Evolutionary conservation across 2,888 invertebrate genomes (phyloP).

Genomic region (Drosophila mimetica): DNA sequence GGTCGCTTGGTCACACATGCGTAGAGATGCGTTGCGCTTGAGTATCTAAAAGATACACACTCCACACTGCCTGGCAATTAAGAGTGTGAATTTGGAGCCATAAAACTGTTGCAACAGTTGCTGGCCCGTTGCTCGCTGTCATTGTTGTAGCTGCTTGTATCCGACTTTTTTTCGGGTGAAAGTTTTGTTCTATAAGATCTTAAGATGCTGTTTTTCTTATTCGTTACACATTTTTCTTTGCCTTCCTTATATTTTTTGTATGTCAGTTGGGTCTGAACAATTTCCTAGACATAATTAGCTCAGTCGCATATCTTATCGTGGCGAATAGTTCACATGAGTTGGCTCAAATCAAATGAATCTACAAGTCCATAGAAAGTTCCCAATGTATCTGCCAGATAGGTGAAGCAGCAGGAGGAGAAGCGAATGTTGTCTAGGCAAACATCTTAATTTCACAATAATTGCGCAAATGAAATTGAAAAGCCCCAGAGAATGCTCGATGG

Average conservation of each 20-base stretch:
- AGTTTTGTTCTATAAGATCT: slow-evolving; percentile 69
- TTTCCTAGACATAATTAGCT: slow-evolving; percentile 71
- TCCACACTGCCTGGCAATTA: slow-evolving; percentile 64
- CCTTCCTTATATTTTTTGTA: slow-evolving; percentile 43
- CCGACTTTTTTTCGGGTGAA: slow-evolving; percentile 70
- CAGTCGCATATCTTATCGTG: slow-evolving; percentile 71
- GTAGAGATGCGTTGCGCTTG: slow-evolving; percentile 59
- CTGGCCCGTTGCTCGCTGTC: slow-evolving; percentile 41
- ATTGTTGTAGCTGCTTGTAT: slow-evolving; percentile 35
- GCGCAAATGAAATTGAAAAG: slow-evolving; percentile 65
- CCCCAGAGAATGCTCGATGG: slow-evolving; percentile 33
- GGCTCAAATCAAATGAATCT: slow-evolving; percentile 32
- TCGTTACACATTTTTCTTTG: slow-evolving; percentile 69
- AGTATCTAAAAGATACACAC: slow-evolving; percentile 31
- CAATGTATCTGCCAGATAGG: slow-evolving; percentile 46
- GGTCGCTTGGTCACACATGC: slow-evolving; percentile 42
- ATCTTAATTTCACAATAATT: slow-evolving; percentile 78
- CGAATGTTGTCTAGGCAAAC: slow-evolving; percentile 47
- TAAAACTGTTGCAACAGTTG: slow-evolving; percentile 72
- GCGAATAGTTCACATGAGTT: slow-evolving; percentile 63
- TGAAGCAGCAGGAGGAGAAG: slow-evolving; percentile 18
- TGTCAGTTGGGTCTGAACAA: slow-evolving; percentile 50
- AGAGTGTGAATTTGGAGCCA: slow-evolving; percentile 75
- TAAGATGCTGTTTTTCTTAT: slow-evolving; percentile 47
- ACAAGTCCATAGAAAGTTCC: slow-evolving; percentile 63